These are phyloP conservation scores for Lophochroa leadbeateri DNA, from an alignment of 2,113 vertebrate species.

Conservation along the genomic window DNA sequence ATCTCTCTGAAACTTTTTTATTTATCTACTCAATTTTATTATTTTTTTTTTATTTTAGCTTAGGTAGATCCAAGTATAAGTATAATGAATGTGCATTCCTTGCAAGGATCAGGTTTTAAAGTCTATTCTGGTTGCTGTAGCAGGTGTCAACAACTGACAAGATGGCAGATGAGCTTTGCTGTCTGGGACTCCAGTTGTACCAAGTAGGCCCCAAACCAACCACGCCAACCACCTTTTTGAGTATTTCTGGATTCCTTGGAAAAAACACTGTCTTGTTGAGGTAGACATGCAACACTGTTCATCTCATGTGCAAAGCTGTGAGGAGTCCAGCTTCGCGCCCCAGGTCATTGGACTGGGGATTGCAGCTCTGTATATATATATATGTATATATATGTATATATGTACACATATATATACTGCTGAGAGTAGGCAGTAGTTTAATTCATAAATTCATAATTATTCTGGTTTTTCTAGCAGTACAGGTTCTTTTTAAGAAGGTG, in stretches of 20 bases:
- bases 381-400: not conserved
- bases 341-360: not conserved
- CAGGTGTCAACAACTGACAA: not conserved
- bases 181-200: not conserved
- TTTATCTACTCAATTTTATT: no score
- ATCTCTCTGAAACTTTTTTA: no score
- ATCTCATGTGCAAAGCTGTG: not conserved
- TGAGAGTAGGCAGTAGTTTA: not conserved
- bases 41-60: no score
- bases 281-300: accelerated
- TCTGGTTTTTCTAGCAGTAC: not conserved
- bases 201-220: not conserved
- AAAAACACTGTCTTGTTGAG: not conserved
- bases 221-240: not conserved
- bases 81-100: no score
- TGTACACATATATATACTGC: no score
- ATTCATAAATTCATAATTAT: not conserved
- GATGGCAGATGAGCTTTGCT: not conserved
- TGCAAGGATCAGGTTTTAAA: not conserved
- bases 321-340: not conserved
- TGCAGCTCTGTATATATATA: no score
- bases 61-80: no score
- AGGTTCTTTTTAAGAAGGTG: not conserved
- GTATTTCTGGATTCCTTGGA: not conserved
- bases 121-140: not conserved